These are phyloP conservation scores for Buphagus erythrorhynchus DNA, from an alignment of 2,797 vertebrate species.

Conservation along the genomic window DNA sequence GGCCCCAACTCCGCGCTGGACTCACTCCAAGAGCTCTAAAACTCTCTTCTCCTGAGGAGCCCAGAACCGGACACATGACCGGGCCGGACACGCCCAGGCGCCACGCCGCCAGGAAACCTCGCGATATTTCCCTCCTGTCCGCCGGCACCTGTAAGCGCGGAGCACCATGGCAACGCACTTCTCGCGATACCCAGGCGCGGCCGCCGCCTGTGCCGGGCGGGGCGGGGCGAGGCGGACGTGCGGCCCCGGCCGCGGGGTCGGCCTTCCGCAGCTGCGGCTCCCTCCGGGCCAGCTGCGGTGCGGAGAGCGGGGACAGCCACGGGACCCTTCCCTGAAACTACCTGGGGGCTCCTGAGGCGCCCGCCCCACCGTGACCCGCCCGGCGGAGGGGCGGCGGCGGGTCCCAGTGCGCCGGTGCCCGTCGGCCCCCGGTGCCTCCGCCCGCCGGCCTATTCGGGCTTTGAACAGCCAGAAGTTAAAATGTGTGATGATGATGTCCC, in stretches of 20 bases:
- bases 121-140: background rate
- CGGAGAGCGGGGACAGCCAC: background rate
- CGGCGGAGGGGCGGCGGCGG: background rate
- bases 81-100: accelerated
- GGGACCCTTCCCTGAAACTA: no score
- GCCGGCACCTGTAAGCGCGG: accelerated
- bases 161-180: background rate
- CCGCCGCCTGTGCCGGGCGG: accelerated
- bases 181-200: background rate
- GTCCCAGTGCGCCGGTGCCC: no score
- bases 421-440: no score
- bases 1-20: no score
- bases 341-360: background rate
- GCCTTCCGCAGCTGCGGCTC: accelerated
- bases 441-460: background rate
- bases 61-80: accelerated
- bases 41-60: no score
- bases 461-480: background rate
- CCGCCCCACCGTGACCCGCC: background rate
- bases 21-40: background rate
- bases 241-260: accelerated
- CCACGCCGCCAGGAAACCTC: background rate
- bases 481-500: background rate
- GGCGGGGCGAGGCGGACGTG: background rate
- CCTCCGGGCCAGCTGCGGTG: background rate